phyloP scores from a whole-genome alignment of 2,113 vertebrate species.

The Myotis davidii region DNA sequence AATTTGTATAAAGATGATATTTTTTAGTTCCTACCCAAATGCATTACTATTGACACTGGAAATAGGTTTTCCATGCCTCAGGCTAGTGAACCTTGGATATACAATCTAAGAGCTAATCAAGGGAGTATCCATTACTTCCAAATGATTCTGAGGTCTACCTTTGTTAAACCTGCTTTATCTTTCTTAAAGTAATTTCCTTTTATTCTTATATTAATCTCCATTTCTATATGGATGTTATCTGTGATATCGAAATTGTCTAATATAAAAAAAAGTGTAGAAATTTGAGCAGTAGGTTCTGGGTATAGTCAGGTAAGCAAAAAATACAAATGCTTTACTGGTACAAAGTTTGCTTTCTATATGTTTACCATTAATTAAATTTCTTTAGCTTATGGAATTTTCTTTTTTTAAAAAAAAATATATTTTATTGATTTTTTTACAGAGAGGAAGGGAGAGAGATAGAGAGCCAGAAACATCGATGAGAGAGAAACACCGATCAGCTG shows the following conservation, averaged over 20 bases:
- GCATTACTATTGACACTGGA: background rate
- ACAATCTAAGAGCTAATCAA: background rate
- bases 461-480: too few relatives aligned
- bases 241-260: background rate
- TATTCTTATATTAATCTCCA: background rate
- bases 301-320: background rate
- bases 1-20: background rate
- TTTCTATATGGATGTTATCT: background rate
- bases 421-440: too few relatives aligned
- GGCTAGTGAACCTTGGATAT: background rate
- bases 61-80: background rate
- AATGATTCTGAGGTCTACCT: background rate
- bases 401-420: too few relatives aligned
- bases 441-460: too few relatives aligned
- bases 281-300: background rate
- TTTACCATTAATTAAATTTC: background rate
- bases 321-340: background rate
- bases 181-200: background rate
- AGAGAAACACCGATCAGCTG: too few relatives aligned
- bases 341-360: background rate
- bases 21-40: background rate
- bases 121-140: background rate
- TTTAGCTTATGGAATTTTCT: background rate
- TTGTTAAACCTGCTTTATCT: background rate
- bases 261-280: background rate